Percentiles rank a stretch among this genome's conserved stretches.
Evolutionary conservation across 2,888 invertebrate species (phyloP).

Genomic region (Phortica okadai): DNA sequence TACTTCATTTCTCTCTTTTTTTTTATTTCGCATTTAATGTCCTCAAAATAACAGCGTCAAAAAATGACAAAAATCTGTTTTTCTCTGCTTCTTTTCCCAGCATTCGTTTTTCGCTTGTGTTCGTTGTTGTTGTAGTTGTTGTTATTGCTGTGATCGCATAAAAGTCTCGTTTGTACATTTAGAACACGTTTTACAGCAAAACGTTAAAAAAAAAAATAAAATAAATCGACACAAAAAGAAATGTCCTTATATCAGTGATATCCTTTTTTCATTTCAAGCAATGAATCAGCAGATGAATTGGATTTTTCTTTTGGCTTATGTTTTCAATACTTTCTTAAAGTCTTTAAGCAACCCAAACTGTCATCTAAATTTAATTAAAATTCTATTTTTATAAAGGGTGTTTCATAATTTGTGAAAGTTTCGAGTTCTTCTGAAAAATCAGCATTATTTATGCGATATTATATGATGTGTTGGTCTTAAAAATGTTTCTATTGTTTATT

Average conservation of each 20-base stretch:
- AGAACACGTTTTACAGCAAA: constrained; percentile 11
- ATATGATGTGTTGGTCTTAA: too few species aligned
- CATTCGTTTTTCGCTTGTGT: too few species aligned
- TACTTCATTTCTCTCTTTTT: not conserved
- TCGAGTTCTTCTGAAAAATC: too few species aligned
- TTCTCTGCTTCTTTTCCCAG: not conserved
- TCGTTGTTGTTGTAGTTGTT: not conserved
- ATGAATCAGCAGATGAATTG: not conserved
- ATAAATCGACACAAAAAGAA: not conserved
- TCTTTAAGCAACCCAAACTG: not conserved
- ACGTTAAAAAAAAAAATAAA: not conserved
- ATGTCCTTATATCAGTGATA: constrained; percentile 1
- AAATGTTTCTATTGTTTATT: too few species aligned
- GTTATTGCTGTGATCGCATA: not conserved
- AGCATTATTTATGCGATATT: too few species aligned
- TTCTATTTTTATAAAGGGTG: too few species aligned
- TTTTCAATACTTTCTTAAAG: not conserved
- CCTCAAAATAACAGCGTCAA: not conserved
- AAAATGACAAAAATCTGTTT: not conserved
- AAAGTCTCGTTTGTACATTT: constrained; percentile 7
- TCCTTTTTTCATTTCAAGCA: constrained; percentile 14
- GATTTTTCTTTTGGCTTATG: not conserved
- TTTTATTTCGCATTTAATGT: not conserved
- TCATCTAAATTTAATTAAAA: too few species aligned
- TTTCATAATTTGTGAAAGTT: too few species aligned